These are phyloP conservation scores for Anagrus nilaparvatae DNA, from an alignment of 1,140 invertebrate genomes.

Conservation along the genomic window DNA sequence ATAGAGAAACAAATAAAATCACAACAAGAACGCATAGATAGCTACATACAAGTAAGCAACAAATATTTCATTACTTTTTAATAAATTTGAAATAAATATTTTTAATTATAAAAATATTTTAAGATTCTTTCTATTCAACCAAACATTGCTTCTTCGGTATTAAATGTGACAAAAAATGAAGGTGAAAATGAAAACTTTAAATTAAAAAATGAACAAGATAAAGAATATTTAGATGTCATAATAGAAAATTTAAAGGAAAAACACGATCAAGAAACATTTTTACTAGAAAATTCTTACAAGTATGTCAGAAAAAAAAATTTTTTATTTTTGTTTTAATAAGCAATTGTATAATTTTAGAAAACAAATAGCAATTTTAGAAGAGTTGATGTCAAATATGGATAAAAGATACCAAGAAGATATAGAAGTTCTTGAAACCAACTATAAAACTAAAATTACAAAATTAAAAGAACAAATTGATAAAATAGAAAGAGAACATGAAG, in stretches of 20 bases:
- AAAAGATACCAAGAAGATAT: conserved; percentile 26
- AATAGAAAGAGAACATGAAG: conserved; percentile 26
- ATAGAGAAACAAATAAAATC: conserved; percentile 34
- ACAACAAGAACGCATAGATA: conserved; percentile 32
- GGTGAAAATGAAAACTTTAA: conserved; percentile 23
- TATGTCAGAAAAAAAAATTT: conserved; percentile 18
- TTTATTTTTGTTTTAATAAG: conserved; percentile 6
- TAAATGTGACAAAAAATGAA: conserved; percentile 15
- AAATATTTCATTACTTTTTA: conserved; percentile 10
- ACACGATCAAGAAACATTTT: conserved; percentile 31
- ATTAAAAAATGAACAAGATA: conserved; percentile 31
- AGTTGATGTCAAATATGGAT: conserved; percentile 30
- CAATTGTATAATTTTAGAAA: conserved; percentile 21
- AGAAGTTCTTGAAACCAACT: conserved; percentile 29
- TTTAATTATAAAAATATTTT: conserved; percentile 9
- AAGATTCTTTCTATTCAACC: conserved; percentile 28
- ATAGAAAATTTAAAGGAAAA: conserved; percentile 31
- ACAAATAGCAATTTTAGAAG: conserved; percentile 31
- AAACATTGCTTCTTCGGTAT: too few relatives aligned
- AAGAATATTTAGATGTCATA: conserved; percentile 27
- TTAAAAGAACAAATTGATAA: conserved; percentile 30
- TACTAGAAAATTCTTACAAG: conserved; percentile 35
- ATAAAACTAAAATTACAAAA: conserved; percentile 32
- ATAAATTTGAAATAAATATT: conserved; percentile 9
- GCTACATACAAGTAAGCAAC: conserved; percentile 28